Evolutionary conservation across 2,888 invertebrate species (phyloP), one percentile per base, ranked within the genome.

Genomic region (Mythimna lalbum): DNA sequence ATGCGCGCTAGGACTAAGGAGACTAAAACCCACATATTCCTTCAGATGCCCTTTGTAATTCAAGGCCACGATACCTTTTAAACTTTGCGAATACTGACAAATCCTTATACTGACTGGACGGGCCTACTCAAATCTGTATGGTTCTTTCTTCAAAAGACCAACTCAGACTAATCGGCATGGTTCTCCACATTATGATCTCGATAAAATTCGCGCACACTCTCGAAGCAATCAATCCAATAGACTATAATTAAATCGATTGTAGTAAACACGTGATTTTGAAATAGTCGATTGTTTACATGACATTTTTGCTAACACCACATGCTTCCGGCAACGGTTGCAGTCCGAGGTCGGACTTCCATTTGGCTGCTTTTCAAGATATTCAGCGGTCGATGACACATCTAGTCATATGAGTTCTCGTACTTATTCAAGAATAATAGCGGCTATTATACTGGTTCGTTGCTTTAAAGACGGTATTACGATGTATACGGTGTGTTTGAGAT

Each of bases 281-380:
- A 69, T 71, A 81, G 60, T 78, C 76, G 69, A 82, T 80, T 82
- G 88, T 88, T 88, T 89, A 88, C 80, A 76, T 64, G 78, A 83
- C 64, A 86, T 85, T 87, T 86, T 87, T 82, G 81, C 76, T 75
- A 66, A 72, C 63, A 80, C 88, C 88, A 86, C 86, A 87, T 88
- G 88, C 86, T 89, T 88, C 89, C 90, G 86, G 80, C 67, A 63
- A 71, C 69, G 69, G 62, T n/a, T 83, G 81, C 81, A 86, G 68
- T 57, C 50, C 78, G 82, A 80, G 81, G 79, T 83, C 80, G 78
- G 66, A 73, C 80, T 85, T 83, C 82, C 76, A 84, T 89, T 89
- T 90, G 90, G 90, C 90, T 74, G 78, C n/a, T 77, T 81, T 87
- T 89, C 90, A 89, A 90, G 71, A 85, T 78, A 70, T 76, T 78